Percentiles rank a stretch among this genome's conserved stretches.
These are phyloP conservation scores for Halocynthia aurantium DNA, from an alignment of 23 tunicate genomes.

Conservation along the genomic window DNA sequence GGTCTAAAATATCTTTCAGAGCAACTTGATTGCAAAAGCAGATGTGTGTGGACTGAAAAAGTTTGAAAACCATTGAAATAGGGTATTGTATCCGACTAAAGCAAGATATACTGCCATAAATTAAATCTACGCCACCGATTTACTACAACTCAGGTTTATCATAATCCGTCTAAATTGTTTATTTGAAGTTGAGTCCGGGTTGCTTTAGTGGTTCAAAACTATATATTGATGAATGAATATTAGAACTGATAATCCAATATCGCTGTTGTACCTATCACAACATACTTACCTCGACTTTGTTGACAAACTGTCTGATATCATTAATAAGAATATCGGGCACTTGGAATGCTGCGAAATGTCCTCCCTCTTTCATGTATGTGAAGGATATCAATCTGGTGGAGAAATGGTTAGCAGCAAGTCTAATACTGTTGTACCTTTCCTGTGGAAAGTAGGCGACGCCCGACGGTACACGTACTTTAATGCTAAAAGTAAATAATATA, in stretches of 20 bases:
- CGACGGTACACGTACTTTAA: constrained; percentile 61
- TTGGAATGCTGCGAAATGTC: constrained; percentile 78
- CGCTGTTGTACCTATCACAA: too few relatives aligned
- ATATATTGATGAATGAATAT: too few relatives aligned
- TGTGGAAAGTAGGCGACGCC: constrained; percentile 65
- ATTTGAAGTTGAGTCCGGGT: too few relatives aligned
- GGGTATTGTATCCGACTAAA: too few relatives aligned
- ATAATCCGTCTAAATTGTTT: too few relatives aligned
- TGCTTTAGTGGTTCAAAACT: not conserved
- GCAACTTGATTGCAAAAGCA: not conserved
- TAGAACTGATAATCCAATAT: too few relatives aligned
- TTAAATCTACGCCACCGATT: too few relatives aligned
- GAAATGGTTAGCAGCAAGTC: constrained; percentile 14
- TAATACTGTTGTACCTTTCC: constrained; percentile 25
- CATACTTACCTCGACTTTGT: constrained; percentile 47
- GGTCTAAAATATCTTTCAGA: not conserved
- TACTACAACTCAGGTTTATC: too few relatives aligned
- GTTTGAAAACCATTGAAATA: too few relatives aligned
- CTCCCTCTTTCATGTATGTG: constrained; percentile 67
- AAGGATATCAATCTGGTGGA: constrained; percentile 47
- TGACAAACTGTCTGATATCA: constrained; percentile 56
- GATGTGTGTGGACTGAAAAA: too few relatives aligned
- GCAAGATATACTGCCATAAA: too few relatives aligned
- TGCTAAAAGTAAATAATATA: constrained; percentile 15
- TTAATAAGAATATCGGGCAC: constrained; percentile 40